Percentiles rank a stretch among this genome's conserved stretches.
phyloP scores from a whole-genome alignment of 2,113 vertebrate species.

The Rhinoptilus africanus region DNA sequence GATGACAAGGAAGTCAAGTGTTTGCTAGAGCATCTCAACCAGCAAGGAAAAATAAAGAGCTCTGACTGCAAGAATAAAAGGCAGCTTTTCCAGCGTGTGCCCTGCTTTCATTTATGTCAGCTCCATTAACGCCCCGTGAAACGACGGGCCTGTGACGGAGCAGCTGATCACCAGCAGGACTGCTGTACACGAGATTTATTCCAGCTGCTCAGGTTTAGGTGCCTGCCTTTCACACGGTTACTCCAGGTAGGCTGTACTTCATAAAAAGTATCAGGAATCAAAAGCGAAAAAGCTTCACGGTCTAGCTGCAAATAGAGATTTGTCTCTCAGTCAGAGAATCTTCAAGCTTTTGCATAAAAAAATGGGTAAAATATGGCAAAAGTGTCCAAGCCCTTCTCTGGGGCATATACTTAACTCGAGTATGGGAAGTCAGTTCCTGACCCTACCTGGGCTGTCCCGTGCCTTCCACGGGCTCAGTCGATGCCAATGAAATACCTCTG shows the following conservation, averaged over 20 bases:
- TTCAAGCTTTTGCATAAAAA: background rate
- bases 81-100: background rate
- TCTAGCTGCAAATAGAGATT: background rate
- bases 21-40: background rate
- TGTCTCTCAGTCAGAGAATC: background rate
- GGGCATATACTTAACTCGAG: background rate
- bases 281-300: background rate
- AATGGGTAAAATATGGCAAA: background rate
- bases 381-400: background rate
- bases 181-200: background rate
- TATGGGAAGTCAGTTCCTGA: background rate
- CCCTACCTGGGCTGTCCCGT: background rate
- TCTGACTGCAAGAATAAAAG: background rate
- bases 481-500: background rate
- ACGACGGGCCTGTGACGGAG: background rate
- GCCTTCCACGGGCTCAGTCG: background rate
- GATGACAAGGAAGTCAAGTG: background rate
- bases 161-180: background rate
- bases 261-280: background rate
- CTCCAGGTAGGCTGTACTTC: background rate
- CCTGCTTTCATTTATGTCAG: background rate
- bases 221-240: background rate
- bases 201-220: slow-evolving; percentile 23
- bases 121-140: background rate
- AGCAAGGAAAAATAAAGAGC: background rate